Conservation (phyloP, 2,797 vertebrate genomes). For the Pygocentrus nattereri region DNA sequence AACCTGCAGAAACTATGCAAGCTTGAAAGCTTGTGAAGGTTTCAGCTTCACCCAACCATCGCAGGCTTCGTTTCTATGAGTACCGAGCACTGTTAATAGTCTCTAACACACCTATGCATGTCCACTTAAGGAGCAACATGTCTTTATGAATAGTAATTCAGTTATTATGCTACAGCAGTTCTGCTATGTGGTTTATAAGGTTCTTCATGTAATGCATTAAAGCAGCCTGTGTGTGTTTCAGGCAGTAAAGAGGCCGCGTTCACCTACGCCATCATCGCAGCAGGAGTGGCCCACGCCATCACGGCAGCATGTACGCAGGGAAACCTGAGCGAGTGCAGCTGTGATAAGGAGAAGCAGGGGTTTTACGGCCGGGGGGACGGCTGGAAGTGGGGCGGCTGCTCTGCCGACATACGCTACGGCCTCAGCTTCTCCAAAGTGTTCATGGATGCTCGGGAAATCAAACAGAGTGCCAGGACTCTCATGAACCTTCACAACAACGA, state of each 20-base stretch:
- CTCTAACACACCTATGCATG: no score
- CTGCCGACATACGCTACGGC: constrained; percentile 94
- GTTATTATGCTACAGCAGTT: no score
- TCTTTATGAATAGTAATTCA: no score
- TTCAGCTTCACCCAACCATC: no score
- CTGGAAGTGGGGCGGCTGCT: constrained; percentile 99
- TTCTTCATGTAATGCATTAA: neutral
- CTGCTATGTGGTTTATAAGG: no score
- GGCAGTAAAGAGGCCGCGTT: constrained; percentile 96
- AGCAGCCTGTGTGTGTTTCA: constrained; percentile 59
- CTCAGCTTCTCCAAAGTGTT: constrained; percentile 96
- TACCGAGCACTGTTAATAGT: no score
- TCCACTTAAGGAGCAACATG: neutral
- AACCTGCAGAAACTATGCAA: no score
- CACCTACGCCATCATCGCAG: constrained; percentile 95
- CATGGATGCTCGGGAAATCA: constrained; percentile 95
- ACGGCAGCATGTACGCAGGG: constrained; percentile 95
- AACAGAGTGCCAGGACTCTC: constrained; percentile 93
- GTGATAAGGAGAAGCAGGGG: constrained; percentile 96
- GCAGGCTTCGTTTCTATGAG: no score
- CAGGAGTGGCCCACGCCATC: constrained; percentile 94
- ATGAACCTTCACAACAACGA: constrained; percentile 99
- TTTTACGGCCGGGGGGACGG: constrained; percentile 93
- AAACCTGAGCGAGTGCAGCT: constrained; percentile 96
- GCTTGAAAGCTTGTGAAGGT: no score